phyloP scores from a whole-genome alignment of 1,140 invertebrate species.

The Drosophila aff. region DNA sequence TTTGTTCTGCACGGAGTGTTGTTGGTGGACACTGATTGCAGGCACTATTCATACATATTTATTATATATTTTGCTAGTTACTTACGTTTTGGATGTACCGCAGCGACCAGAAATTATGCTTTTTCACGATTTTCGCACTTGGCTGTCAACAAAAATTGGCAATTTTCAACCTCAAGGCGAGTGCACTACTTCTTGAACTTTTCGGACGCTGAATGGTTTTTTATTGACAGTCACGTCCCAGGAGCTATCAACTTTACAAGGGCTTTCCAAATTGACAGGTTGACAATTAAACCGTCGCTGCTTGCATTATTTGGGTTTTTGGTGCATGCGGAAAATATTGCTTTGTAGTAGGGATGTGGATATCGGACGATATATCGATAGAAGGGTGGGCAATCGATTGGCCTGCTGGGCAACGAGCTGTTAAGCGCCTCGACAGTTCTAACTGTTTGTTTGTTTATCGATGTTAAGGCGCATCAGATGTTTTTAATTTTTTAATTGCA shows the following conservation, averaged over 20 bases:
- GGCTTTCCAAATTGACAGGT: conserved; percentile 16
- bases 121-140: conserved; percentile 35
- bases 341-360: conserved; percentile 32
- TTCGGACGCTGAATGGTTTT: neutral
- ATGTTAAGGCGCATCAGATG: neutral
- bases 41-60: neutral
- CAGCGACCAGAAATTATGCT: neutral
- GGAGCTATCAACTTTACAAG: neutral
- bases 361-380: neutral
- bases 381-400: neutral
- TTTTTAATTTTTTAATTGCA: neutral
- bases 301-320: conserved; percentile 33
- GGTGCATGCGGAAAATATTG: conserved; percentile 54
- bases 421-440: neutral
- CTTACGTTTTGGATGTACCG: neutral
- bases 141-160: conserved; percentile 24
- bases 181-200: neutral
- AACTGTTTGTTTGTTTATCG: conserved; percentile 1
- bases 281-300: conserved; percentile 13
- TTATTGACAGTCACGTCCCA: neutral
- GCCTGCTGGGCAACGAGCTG: neutral
- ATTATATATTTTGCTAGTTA: neutral
- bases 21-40: neutral
- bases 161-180: conserved; percentile 24
- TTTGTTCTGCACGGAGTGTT: conserved; percentile 1